Evolutionary conservation across 2,113 vertebrate species (phyloP), one percentile per base, ranked within the genome.

Genomic region (Mormyrus iriodes): DNA sequence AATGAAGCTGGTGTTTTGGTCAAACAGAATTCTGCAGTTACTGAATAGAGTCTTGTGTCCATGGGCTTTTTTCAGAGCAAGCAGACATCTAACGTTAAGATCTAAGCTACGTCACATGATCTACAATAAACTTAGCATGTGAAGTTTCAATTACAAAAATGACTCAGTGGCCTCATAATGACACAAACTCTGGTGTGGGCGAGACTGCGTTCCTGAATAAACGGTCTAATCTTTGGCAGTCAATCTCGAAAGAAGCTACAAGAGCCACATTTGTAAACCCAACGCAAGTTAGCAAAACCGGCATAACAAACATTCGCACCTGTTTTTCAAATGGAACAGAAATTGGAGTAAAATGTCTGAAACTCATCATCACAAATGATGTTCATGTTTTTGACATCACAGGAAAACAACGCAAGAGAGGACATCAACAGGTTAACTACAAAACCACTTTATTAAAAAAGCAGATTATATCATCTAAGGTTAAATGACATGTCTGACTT

Each of bases 401-500:
- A 53, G 31, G 15, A 86, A n/a, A 0, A 91, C 13, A 88, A 19
- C 58, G 79, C 73, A 88, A 83, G 46, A 86, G 1, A 27, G 89
- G 21, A 51, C 65, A 79, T 42, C 5, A 53, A n/a, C 35, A 84
- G 2, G 27, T 94, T 97, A 97, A 96, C 97, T 97, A 97, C 95
- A 96, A 96, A 96, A 97, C 93, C 94, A 96, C 94, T 96, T 97
- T 96, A 97, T 96, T 97, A 96, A 89, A 69, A 97, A 97, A 96
- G 96, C 96, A 97, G 97, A 97, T 97, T 96, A 97, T 97, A 96
- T 97, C 96, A 96, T 97, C 97, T 98, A 98, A 95, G 97, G 97
- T 97, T 98, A 97, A 98, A 97, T 95, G 97, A 97, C 96, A 97
- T 95, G 92, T 97, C 88, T 93, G 93, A 97, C 96, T 97, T 95